A percentile compares a stretch with the other conserved stretches of the same genome.
phyloP scores from a whole-genome alignment of 2,797 vertebrate genomes.

The Anguilla megastoma region DNA sequence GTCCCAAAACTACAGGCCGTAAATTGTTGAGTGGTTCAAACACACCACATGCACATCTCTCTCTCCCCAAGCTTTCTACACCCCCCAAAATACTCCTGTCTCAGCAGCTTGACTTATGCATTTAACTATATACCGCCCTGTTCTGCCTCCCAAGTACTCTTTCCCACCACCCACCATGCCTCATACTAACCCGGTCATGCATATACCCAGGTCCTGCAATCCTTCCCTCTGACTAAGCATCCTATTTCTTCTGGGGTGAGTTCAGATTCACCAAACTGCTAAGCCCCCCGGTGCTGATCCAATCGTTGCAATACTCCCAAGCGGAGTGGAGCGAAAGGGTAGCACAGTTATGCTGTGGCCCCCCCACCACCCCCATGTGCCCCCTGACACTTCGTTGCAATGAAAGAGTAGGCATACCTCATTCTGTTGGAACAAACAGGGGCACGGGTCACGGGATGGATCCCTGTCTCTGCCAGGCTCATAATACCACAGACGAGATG shows the following conservation, averaged over 20 bases:
- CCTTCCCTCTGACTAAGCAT: constrained; percentile 64
- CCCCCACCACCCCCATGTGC: not conserved
- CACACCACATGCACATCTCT: not conserved
- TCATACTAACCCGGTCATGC: constrained; percentile 20
- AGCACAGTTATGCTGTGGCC: not conserved
- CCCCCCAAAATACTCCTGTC: not conserved
- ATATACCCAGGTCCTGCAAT: constrained; percentile 50
- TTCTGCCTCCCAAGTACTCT: constrained; percentile 30
- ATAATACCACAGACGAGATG: constrained; percentile 30
- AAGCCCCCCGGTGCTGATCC: constrained; percentile 60
- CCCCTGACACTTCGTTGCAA: constrained; percentile 9
- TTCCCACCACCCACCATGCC: constrained; percentile 65
- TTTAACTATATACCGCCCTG: not conserved
- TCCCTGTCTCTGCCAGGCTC: constrained; percentile 32
- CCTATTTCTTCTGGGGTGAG: constrained; percentile 61
- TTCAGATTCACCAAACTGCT: constrained; percentile 49
- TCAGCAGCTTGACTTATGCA: constrained; percentile 25
- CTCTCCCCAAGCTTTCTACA: not conserved
- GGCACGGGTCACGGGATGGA: constrained; percentile 35
- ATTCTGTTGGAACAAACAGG: constrained; percentile 36
- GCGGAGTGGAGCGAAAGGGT: constrained; percentile 36
- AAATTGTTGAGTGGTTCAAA: constrained; percentile 29
- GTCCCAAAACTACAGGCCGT: constrained; percentile 13
- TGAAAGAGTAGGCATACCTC: constrained; percentile 33
- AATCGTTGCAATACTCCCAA: constrained; percentile 48